These are phyloP conservation scores for Carlito syrichta DNA, from an alignment of 2,113 vertebrate species.

Conservation along the genomic window DNA sequence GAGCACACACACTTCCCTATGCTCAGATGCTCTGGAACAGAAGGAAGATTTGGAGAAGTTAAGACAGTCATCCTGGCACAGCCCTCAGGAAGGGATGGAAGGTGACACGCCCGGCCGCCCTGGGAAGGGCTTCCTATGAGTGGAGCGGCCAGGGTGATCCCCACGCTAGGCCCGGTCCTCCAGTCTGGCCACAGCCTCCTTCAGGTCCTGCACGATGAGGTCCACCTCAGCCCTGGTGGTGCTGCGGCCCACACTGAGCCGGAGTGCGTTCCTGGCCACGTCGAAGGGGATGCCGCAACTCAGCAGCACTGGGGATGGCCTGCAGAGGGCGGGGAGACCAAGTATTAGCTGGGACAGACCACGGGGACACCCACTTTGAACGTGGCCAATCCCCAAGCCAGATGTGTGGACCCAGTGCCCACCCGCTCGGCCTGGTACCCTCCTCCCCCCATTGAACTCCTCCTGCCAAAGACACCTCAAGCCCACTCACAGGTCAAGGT, in stretches of 20 bases:
- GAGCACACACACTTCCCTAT: fast-evolving
- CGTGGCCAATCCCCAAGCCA: neutral
- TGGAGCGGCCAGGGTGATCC: fast-evolving
- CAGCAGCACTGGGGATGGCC: constrained; percentile 93
- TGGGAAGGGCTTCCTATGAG: neutral
- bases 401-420: neutral
- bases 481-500: too few relatives aligned
- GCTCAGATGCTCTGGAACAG: neutral
- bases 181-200: constrained; percentile 85
- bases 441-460: too few relatives aligned
- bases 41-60: fast-evolving
- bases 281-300: constrained; percentile 86
- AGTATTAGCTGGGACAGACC: fast-evolving
- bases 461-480: too few relatives aligned
- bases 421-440: too few relatives aligned
- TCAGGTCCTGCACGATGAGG: constrained; percentile 89
- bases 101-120: fast-evolving
- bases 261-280: constrained; percentile 89
- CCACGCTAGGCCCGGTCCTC: neutral
- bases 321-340: constrained; percentile 62
- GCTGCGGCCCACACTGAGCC: constrained; percentile 91
- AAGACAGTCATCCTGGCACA: too few relatives aligned
- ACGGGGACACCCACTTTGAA: too few relatives aligned
- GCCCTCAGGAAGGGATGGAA: neutral
- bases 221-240: constrained; percentile 90